phyloP scores from a whole-genome alignment of 2,888 invertebrate genomes.

The Agrilus cyanescens region DNA sequence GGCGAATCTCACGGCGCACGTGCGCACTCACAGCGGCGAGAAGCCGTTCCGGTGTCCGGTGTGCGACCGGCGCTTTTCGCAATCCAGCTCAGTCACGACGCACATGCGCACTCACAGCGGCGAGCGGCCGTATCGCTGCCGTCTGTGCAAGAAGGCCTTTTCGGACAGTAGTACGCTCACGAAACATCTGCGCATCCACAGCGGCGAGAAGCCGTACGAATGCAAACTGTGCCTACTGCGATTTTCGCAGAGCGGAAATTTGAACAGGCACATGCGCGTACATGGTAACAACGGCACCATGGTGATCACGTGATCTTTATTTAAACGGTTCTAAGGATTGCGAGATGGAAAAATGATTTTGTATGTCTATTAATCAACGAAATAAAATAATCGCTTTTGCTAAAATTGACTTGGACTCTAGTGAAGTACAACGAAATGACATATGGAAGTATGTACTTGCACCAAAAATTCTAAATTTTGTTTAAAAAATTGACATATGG shows the following conservation, averaged over 20 bases:
- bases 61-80: slow-evolving; percentile 93
- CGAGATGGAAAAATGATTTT: too few species aligned
- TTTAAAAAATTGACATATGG: too few species aligned
- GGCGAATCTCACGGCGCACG: slow-evolving; percentile 95
- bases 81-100: slow-evolving; percentile 90
- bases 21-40: slow-evolving; percentile 91
- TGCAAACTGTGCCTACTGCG: slow-evolving; percentile 91
- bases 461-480: too few species aligned
- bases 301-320: slow-evolving; percentile 13
- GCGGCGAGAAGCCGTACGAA: slow-evolving; percentile 93
- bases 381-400: too few species aligned
- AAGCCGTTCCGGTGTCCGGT: slow-evolving; percentile 97
- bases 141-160: slow-evolving; percentile 95
- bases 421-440: too few species aligned
- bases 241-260: slow-evolving; percentile 96
- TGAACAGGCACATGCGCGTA: slow-evolving; percentile 98
- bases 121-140: slow-evolving; percentile 89
- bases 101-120: slow-evolving; percentile 99
- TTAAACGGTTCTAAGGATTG: slow-evolving; percentile 2
- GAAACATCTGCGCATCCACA: slow-evolving; percentile 87
- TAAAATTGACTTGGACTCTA: too few species aligned
- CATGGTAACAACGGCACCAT: slow-evolving; percentile 52
- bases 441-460: too few species aligned
- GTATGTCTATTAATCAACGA: too few species aligned
- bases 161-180: slow-evolving; percentile 97